These are phyloP conservation scores for Aphelinus atriplicis DNA, from an alignment of 1,140 invertebrate genomes.

Conservation along the genomic window DNA sequence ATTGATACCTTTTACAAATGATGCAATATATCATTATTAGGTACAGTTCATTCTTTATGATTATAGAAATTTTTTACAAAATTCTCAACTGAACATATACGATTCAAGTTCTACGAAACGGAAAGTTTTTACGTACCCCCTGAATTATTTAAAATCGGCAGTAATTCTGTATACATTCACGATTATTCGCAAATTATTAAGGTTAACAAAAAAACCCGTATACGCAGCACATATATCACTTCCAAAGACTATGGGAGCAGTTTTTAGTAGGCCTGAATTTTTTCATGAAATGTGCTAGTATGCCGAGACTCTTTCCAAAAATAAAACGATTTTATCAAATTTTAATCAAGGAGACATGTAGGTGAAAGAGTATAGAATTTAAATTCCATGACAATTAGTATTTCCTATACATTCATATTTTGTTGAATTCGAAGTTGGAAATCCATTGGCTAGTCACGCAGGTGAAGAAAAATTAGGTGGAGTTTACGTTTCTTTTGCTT, in stretches of 20 bases:
- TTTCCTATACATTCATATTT: constrained; percentile 36
- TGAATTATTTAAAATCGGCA: not conserved
- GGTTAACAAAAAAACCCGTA: constrained; percentile 30
- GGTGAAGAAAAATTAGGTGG: constrained; percentile 40
- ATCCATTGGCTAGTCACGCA: constrained; percentile 40
- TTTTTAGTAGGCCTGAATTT: constrained; percentile 28
- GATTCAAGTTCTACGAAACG: not conserved
- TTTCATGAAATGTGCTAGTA: constrained; percentile 33
- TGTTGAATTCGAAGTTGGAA: constrained; percentile 40
- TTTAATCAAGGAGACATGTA: constrained; percentile 38
- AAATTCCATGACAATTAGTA: constrained; percentile 37
- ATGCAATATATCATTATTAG: constrained; percentile 11
- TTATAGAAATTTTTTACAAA: not conserved
- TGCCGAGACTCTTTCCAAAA: constrained; percentile 12
- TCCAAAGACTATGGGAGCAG: constrained; percentile 22
- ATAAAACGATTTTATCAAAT: constrained; percentile 26
- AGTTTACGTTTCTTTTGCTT: constrained; percentile 28
- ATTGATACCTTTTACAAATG: constrained; percentile 2
- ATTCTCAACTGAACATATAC: not conserved
- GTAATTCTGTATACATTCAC: not conserved
- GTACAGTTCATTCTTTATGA: constrained; percentile 33
- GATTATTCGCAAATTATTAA: not conserved
- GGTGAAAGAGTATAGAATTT: constrained; percentile 34
- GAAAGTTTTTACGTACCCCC: constrained; percentile 3
- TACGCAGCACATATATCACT: constrained; percentile 34